These are phyloP conservation scores for Macropis europaea DNA, from an alignment of 2,888 invertebrate species.

Conservation along the genomic window DNA sequence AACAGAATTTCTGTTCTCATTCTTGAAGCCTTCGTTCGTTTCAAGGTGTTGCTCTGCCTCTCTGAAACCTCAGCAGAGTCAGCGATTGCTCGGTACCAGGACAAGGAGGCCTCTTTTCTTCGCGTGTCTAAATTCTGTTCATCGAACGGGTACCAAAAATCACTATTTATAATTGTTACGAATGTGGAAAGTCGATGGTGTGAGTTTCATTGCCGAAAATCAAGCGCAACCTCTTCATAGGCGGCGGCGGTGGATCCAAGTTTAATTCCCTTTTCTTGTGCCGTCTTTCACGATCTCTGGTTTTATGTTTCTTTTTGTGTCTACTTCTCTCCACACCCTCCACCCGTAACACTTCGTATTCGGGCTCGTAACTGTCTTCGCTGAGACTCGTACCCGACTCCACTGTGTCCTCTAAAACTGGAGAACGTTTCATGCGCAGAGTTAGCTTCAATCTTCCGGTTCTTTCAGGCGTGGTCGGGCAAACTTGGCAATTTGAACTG, in stretches of 20 bases:
- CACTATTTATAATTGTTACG: constrained; percentile 76
- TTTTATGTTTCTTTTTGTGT: constrained; percentile 82
- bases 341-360: constrained; percentile 91
- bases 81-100: constrained; percentile 22
- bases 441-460: constrained; percentile 87
- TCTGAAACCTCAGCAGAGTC: constrained; percentile 9
- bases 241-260: constrained; percentile 84
- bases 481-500: constrained; percentile 66
- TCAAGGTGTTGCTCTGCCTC: constrained; percentile 5
- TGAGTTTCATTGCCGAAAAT: constrained; percentile 94
- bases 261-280: constrained; percentile 81
- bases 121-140: constrained; percentile 30
- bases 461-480: constrained; percentile 82
- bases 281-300: constrained; percentile 83
- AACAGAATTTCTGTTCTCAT: constrained; percentile 25
- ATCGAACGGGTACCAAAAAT: constrained; percentile 19
- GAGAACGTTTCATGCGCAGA: constrained; percentile 92
- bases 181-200: constrained; percentile 93
- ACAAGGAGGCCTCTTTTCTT: constrained; percentile 51
- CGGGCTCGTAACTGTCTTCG: constrained; percentile 86
- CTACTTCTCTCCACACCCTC: constrained; percentile 86
- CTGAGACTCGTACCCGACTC: constrained; percentile 88
- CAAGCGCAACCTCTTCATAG: constrained; percentile 91
- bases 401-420: constrained; percentile 91
- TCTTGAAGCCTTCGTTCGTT: constrained; percentile 7